phyloP scores from a whole-genome alignment of 2,797 vertebrate species.

The Aldrovandia affinis region DNA sequence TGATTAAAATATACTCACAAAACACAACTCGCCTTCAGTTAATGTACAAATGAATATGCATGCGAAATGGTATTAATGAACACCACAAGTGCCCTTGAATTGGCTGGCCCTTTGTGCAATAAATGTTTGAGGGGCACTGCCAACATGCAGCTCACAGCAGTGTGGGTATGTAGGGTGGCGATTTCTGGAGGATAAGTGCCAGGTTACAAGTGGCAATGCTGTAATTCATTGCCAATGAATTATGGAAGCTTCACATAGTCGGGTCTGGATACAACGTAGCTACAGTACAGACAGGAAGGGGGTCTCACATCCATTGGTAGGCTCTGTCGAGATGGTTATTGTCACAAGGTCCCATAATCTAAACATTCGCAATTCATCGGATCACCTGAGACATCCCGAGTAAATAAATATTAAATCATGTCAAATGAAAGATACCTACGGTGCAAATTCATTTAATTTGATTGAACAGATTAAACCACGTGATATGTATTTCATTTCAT shows the following conservation, averaged over 20 bases:
- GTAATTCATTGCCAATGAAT: slow-evolving; percentile 24
- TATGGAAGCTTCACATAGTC: neutral
- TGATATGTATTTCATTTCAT: neutral
- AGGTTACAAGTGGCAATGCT: slow-evolving; percentile 19
- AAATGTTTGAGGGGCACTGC: slow-evolving; percentile 28
- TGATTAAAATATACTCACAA: slow-evolving; percentile 54
- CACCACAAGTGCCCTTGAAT: slow-evolving; percentile 50
- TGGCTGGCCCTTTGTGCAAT: slow-evolving; percentile 48
- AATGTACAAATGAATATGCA: slow-evolving; percentile 57
- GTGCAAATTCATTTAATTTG: neutral
- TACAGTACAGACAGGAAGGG: neutral
- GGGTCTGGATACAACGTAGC: neutral
- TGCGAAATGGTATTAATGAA: slow-evolving; percentile 46
- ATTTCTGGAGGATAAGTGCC: slow-evolving; percentile 14
- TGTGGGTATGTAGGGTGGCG: neutral
- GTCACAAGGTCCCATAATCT: neutral
- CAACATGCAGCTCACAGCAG: slow-evolving; percentile 17
- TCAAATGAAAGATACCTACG: neutral
- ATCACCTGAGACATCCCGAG: neutral
- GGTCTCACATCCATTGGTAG: neutral
- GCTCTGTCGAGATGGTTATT: neutral
- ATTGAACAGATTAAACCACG: neutral
- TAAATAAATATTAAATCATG: neutral
- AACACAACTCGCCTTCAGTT: slow-evolving; percentile 49
- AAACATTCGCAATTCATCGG: neutral